A percentile compares a stretch with the other conserved stretches of the same genome.
Evolutionary conservation across 1,140 invertebrate species (phyloP).

Genomic region (Magallana gigas): DNA sequence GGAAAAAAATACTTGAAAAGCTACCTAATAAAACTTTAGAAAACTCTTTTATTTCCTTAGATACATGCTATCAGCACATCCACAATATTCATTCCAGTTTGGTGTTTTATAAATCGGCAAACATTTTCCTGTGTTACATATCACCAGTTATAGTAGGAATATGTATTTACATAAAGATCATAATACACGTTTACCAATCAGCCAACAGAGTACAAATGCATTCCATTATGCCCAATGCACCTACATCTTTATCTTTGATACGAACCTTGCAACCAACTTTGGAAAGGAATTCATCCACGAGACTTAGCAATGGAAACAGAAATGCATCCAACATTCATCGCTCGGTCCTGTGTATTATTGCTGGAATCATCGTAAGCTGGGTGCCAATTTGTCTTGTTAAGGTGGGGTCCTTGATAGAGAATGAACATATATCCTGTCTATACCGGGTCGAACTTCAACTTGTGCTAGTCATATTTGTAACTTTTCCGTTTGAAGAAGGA

Average conservation of each 20-base stretch:
- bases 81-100: neutral
- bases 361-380: neutral
- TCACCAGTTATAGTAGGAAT: neutral
- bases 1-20: neutral
- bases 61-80: neutral
- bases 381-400: neutral
- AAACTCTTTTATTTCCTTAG: neutral
- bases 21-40: neutral
- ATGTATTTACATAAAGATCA: neutral
- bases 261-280: neutral
- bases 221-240: neutral
- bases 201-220: conserved; percentile 9
- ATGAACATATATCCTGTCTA: neutral
- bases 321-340: neutral
- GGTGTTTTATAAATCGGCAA: neutral
- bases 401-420: neutral
- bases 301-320: neutral
- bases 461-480: neutral
- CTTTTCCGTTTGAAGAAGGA: neutral
- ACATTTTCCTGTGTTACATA: neutral
- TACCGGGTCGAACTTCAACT: neutral
- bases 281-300: neutral
- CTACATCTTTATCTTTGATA: neutral
- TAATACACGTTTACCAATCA: neutral
- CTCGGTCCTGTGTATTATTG: neutral